Percentiles rank a stretch among this genome's conserved stretches.
phyloP scores from a whole-genome alignment of 2,113 vertebrate species.

The Tautogolabrus adspersus region DNA sequence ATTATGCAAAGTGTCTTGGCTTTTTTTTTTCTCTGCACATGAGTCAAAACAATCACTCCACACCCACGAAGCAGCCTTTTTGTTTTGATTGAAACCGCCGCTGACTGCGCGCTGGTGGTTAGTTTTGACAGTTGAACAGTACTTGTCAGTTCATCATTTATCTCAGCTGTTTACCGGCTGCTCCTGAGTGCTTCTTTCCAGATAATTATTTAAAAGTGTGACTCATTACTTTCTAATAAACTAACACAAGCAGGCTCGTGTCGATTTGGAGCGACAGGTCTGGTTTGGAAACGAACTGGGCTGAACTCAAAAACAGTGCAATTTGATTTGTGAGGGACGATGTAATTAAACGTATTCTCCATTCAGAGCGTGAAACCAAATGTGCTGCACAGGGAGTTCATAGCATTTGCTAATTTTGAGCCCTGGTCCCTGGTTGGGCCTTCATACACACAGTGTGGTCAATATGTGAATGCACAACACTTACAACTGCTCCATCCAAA shows the following conservation, averaged over 20 bases:
- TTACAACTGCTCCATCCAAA: too few relatives aligned
- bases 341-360: too few relatives aligned
- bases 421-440: too few relatives aligned
- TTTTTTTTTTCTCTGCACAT: constrained; percentile 18
- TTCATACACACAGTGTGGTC: too few relatives aligned
- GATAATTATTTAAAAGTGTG: constrained; percentile 8
- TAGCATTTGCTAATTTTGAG: too few relatives aligned
- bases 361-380: too few relatives aligned
- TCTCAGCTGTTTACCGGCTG: constrained; percentile 11
- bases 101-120: neutral
- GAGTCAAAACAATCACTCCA: constrained; percentile 53
- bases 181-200: constrained; percentile 8
- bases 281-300: neutral
- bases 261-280: neutral
- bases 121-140: constrained; percentile 36
- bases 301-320: too few relatives aligned
- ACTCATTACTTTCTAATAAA: constrained; percentile 27
- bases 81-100: constrained; percentile 31
- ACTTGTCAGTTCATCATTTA: constrained; percentile 40
- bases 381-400: too few relatives aligned
- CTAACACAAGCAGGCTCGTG: constrained; percentile 4
- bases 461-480: too few relatives aligned
- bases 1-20: constrained; percentile 43
- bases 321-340: too few relatives aligned
- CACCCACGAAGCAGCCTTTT: constrained; percentile 38